Conservation (phyloP, 2,113 vertebrate species). For the Sorex fumeus region DNA sequence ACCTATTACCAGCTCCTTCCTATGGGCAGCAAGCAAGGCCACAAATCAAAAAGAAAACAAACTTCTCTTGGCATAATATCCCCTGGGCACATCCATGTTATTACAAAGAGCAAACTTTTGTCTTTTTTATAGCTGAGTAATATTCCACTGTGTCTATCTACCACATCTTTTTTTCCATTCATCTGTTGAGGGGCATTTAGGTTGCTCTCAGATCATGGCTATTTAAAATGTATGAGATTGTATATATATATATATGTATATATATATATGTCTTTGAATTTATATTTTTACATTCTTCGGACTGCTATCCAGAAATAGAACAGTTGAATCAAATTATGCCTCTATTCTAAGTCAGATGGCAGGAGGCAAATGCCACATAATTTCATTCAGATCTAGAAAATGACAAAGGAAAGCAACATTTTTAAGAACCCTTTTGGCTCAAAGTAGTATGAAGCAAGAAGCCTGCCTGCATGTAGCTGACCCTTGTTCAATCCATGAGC, state of each 20-base stretch:
- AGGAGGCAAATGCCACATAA: not conserved
- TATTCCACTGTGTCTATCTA: not conserved
- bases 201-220: not conserved
- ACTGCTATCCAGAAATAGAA: not conserved
- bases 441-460: too few species aligned
- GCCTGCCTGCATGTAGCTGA: too few species aligned
- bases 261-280: not conserved
- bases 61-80: not conserved
- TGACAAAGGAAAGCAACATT: too few species aligned
- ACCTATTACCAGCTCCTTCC: not conserved
- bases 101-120: not conserved
- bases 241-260: not conserved
- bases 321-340: not conserved
- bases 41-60: slow-evolving; percentile 29
- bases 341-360: not conserved
- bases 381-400: not conserved
- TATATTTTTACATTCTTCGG: not conserved
- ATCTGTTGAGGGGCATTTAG: not conserved
- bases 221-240: not conserved
- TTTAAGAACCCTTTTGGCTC: not conserved
- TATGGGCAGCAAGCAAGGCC: not conserved
- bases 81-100: not conserved
- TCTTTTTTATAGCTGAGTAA: not conserved
- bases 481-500: too few species aligned
- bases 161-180: not conserved